Percentiles rank a stretch among this genome's conserved stretches.
These are phyloP conservation scores for Muscicapa adusta DNA, from an alignment of 2,113 vertebrate genomes.

Conservation along the genomic window DNA sequence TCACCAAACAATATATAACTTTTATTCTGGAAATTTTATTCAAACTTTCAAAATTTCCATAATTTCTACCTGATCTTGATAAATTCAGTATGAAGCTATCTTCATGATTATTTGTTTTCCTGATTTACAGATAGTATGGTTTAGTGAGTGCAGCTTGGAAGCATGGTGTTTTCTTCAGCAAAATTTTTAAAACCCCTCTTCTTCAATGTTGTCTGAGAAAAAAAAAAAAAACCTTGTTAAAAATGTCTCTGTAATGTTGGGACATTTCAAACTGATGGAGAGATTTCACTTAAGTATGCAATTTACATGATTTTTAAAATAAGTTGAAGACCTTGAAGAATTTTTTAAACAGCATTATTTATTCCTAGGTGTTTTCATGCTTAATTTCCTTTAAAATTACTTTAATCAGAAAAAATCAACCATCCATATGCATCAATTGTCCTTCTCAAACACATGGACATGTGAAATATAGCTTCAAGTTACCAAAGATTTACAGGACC, in stretches of 20 bases:
- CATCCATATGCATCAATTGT: background rate
- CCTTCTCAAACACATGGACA: background rate
- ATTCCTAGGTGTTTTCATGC: background rate
- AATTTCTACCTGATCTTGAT: background rate
- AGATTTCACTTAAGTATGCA: background rate
- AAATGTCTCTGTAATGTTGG: background rate
- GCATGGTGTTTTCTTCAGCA: background rate
- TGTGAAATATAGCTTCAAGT: background rate
- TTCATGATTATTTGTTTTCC: background rate
- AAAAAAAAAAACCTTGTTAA: background rate
- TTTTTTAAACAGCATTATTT: background rate
- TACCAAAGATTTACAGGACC: background rate
- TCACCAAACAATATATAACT: background rate
- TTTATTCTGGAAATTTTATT: background rate
- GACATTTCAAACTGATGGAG: background rate
- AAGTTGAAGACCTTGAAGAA: background rate
- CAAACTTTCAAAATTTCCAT: background rate
- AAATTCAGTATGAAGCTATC: background rate
- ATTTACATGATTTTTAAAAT: background rate
- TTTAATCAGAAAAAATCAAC: background rate
- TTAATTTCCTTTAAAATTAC: background rate
- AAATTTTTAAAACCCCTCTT: background rate
- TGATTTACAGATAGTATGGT: background rate
- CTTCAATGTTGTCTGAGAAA: background rate
- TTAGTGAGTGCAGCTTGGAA: background rate